Evolutionary conservation across 2,797 vertebrate genomes (phyloP).

Genomic region (Bradypodion pumilum): DNA sequence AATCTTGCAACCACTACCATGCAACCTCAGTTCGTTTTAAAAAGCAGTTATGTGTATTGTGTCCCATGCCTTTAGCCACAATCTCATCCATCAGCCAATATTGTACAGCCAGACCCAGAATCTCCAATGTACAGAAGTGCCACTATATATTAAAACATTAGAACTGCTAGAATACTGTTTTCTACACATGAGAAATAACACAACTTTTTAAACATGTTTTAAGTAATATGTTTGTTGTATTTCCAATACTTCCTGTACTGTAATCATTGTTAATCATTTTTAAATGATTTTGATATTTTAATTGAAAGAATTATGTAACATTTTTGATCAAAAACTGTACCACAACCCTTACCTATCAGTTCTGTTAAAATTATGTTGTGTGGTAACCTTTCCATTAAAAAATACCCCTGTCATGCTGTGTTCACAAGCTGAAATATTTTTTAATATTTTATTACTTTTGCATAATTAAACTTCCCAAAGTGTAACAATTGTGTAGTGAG

Average conservation of each 20-base stretch:
- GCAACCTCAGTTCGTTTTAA: not conserved
- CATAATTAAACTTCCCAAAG: constrained; percentile 56
- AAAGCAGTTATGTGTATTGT: not conserved
- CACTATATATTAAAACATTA: constrained; percentile 23
- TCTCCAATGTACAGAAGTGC: constrained; percentile 14
- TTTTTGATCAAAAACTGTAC: constrained; percentile 47
- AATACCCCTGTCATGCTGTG: constrained; percentile 24
- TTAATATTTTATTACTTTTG: constrained; percentile 56
- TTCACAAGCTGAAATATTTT: constrained; percentile 52
- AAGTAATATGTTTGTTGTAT: constrained; percentile 34
- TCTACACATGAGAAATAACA: constrained; percentile 12
- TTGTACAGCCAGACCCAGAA: constrained; percentile 14
- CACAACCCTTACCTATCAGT: not conserved
- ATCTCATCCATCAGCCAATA: not conserved
- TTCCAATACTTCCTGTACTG: constrained; percentile 55
- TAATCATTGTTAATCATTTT: constrained; percentile 44
- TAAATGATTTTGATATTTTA: constrained; percentile 47
- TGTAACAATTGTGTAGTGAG: constrained; percentile 26
- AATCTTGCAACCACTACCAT: constrained; percentile 5
- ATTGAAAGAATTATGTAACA: constrained; percentile 43
- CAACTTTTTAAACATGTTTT: constrained; percentile 39
- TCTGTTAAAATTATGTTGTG: constrained; percentile 29
- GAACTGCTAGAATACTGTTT: constrained; percentile 16
- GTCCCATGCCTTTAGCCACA: constrained; percentile 1
- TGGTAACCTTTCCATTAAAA: constrained; percentile 42